Base-by-base conservation (phyloP, 1,140 invertebrate genomes). In the Pantala flavescens region DNA sequence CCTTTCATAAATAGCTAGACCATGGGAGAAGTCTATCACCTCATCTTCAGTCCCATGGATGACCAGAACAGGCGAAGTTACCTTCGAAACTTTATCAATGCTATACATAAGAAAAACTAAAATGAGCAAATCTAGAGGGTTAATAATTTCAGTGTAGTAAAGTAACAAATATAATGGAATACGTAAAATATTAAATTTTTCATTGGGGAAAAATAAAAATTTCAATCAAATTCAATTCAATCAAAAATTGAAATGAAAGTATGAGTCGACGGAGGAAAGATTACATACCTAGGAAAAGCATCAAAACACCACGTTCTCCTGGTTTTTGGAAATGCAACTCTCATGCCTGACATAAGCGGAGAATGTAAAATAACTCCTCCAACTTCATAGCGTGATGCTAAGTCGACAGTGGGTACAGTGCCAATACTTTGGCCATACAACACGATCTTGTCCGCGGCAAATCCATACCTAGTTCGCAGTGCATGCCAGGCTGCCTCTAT, bases 41-140 rank as follows among this genome's bases (percentile, higher is more conserved):
- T 91, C 90, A 81, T 92, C 90, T 78, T 91, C 88, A n/a, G 89
- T 91, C 70, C 90, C 90, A 81, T 92, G 90, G 78, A 92, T 92
- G 7, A 92, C 89, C 71, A 92, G 82, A n/a, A 90, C 89, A 23
- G 89, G 89, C 43, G 88, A 89, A 23, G 86, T 87, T 43, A 92
- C 88, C 80, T 88, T 88, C 28, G 87, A 86, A 74, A 91, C 87
- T 83, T 91, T 91, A 78, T 91, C 90, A 80, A 82, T 81, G 76
- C 79, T 82, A 55, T 28, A 23, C 55, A 73, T 72, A 24, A 77
- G 71, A 76, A 77, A 74, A 71, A 75, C 10, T 9, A 43, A 43
- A n/a, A n/a, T n/a, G n/a, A n/a, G n/a, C n/a, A n/a, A n/a, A n/a
- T n/a, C n/a, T n/a, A n/a, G n/a, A n/a, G n/a, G n/a, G n/a, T n/a